Conservation (phyloP, 2,113 vertebrate species). For the Nestor notabilis region DNA sequence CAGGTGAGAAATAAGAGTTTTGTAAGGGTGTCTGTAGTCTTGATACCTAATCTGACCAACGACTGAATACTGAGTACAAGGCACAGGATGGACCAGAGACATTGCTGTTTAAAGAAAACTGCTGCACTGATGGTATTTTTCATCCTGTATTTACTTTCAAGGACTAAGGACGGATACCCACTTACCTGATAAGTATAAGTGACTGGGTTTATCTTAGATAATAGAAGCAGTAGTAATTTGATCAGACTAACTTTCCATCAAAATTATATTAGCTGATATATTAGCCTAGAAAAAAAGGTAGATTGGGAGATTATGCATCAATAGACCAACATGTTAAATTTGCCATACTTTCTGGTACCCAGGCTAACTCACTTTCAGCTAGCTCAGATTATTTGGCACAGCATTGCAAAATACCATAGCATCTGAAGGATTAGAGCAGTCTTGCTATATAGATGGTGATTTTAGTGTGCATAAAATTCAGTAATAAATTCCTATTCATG, state of each 20-base stretch:
- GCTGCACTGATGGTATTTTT: neutral
- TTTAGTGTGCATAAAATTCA: slow-evolving; percentile 7
- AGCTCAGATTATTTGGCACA: neutral
- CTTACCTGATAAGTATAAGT: neutral
- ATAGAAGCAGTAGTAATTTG: neutral
- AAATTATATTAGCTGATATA: neutral
- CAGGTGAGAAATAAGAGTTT: neutral
- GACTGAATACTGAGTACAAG: neutral
- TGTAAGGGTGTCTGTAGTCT: neutral
- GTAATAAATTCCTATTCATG: slow-evolving; percentile 9
- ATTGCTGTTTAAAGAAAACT: neutral
- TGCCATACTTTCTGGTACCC: neutral
- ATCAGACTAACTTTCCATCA: neutral
- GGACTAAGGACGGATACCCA: neutral
- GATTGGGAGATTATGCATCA: neutral
- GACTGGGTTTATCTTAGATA: neutral
- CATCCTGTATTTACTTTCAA: neutral
- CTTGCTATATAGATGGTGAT: neutral
- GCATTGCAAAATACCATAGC: neutral
- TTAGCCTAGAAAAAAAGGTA: neutral
- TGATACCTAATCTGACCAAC: neutral
- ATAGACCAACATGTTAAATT: neutral
- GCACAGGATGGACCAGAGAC: neutral
- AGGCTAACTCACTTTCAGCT: neutral
- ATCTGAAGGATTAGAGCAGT: neutral